Evolutionary conservation across 1,140 invertebrate genomes (phyloP).

Genomic region (Halesus radiatus): DNA sequence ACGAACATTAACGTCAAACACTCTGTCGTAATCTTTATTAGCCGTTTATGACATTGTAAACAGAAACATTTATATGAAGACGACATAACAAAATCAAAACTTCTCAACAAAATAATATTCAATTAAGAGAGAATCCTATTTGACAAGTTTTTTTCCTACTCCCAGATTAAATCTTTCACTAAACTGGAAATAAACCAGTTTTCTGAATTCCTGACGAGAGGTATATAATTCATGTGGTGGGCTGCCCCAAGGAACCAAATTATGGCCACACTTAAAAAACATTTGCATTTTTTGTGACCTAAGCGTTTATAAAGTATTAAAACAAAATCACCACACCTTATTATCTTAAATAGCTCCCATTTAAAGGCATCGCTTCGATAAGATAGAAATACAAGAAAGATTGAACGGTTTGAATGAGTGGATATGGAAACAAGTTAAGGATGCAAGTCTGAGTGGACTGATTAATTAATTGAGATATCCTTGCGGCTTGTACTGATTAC

Average conservation of each 20-base stretch:
- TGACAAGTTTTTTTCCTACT: constrained; percentile 35
- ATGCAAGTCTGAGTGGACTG: too few species aligned
- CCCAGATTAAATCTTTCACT: constrained; percentile 35
- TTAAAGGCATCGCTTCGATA: background rate
- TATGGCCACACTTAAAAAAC: constrained; percentile 1
- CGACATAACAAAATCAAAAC: background rate
- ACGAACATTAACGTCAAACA: constrained; percentile 3
- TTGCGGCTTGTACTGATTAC: too few species aligned
- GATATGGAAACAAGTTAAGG: too few species aligned
- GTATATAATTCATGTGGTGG: background rate
- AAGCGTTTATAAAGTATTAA: constrained; percentile 6
- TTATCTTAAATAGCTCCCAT: constrained; percentile 25
- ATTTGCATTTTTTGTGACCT: constrained; percentile 21
- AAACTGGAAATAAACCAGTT: constrained; percentile 40
- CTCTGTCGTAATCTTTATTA: constrained; percentile 18
- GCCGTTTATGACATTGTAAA: constrained; percentile 35
- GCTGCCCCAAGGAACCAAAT: background rate
- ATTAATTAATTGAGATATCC: too few species aligned
- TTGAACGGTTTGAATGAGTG: too few species aligned
- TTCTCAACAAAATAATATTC: constrained; percentile 18
- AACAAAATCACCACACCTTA: constrained; percentile 32
- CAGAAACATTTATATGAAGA: constrained; percentile 24
- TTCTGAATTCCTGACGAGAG: constrained; percentile 1
- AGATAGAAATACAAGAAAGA: background rate
- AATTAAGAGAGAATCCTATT: constrained; percentile 24